These are phyloP conservation scores for Mesorhabditis spiculigera DNA, from an alignment of 2,888 invertebrate genomes.

Conservation along the genomic window DNA sequence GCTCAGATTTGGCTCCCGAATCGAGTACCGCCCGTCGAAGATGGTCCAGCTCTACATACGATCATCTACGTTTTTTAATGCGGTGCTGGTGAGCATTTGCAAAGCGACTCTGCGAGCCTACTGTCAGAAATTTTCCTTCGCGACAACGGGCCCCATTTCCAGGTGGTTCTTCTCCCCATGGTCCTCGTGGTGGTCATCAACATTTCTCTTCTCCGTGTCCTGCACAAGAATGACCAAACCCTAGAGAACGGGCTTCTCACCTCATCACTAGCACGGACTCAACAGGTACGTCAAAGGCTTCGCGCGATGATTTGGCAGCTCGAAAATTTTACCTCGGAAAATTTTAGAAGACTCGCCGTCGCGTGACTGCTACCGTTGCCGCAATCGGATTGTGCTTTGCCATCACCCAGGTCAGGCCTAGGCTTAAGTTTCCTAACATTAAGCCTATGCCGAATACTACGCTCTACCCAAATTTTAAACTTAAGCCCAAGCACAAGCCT, in stretches of 20 bases:
- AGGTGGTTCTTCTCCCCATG: constrained; percentile 54
- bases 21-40: constrained; percentile 23
- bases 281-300: constrained; percentile 18
- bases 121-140: background rate
- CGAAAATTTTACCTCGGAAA: no score
- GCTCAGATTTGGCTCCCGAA: background rate
- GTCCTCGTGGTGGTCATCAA: constrained; percentile 45
- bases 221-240: constrained; percentile 17
- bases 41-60: constrained; percentile 30
- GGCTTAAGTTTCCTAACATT: no score
- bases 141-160: constrained; percentile 7
- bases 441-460: background rate
- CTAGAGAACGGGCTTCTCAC: constrained; percentile 24
- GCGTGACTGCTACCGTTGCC: constrained; percentile 51
- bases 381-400: constrained; percentile 53
- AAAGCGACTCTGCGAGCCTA: background rate
- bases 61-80: constrained; percentile 38
- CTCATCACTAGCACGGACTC: constrained; percentile 24
- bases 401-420: constrained; percentile 40
- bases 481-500: background rate
- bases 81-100: constrained; percentile 25
- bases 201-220: constrained; percentile 44
- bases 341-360: constrained; percentile 15
- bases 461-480: background rate
- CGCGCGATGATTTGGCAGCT: background rate